These are phyloP conservation scores for Megalonaias nervosa DNA, from an alignment of 1,140 invertebrate genomes.

Conservation along the genomic window DNA sequence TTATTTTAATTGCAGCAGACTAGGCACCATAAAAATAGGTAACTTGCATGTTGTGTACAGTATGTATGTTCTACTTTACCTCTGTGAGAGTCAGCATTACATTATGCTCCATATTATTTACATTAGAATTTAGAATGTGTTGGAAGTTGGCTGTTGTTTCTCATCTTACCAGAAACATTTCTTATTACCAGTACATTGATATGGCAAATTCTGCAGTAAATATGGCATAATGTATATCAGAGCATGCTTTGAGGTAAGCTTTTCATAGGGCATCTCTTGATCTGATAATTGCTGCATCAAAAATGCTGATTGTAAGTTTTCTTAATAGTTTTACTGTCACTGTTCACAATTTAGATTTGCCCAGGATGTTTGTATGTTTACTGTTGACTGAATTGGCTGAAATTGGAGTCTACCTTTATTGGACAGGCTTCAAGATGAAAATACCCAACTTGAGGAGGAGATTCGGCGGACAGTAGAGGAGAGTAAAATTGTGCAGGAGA, in stretches of 20 bases:
- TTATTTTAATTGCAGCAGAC: too few species aligned
- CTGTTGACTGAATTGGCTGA: not conserved
- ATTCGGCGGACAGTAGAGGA: conserved; percentile 66
- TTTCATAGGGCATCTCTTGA: not conserved
- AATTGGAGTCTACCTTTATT: not conserved
- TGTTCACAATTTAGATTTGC: not conserved
- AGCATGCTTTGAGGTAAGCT: not conserved
- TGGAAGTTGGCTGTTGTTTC: too few species aligned
- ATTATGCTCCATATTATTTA: too few species aligned
- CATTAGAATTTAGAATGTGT: too few species aligned
- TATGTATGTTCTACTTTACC: too few species aligned
- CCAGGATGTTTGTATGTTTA: not conserved
- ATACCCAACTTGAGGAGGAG: conserved; percentile 59
- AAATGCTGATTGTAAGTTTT: not conserved
- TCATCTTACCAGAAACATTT: too few species aligned
- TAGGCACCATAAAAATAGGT: too few species aligned
- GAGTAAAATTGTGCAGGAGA: conserved; percentile 66
- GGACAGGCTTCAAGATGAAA: conserved; percentile 66
- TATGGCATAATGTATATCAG: not conserved
- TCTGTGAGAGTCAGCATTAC: too few species aligned
- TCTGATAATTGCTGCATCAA: not conserved
- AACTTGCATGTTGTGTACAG: too few species aligned
- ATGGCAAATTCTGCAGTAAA: too few species aligned
- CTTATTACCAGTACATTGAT: too few species aligned
- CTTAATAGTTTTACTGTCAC: not conserved